phyloP scores from a whole-genome alignment of 2,888 invertebrate genomes.

The Melikaiella ostensackeni region DNA sequence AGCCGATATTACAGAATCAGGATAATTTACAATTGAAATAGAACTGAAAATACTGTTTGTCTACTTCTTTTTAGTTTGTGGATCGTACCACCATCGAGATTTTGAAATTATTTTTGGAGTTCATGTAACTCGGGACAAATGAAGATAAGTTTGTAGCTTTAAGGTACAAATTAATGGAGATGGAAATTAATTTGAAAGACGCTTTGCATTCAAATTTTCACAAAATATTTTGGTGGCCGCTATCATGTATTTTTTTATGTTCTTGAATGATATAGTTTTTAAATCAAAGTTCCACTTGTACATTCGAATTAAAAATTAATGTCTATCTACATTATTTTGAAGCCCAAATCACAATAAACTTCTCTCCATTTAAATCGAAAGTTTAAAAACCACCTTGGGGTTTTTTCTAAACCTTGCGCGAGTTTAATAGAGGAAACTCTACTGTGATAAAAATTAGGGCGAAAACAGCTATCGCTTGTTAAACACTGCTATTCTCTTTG shows the following conservation, averaged over 20 bases:
- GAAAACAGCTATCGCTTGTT: slow-evolving; percentile 51
- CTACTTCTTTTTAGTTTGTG: not conserved
- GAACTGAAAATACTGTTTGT: not conserved
- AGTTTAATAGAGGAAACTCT: slow-evolving; percentile 9
- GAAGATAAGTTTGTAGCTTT: not conserved
- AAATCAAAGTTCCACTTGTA: not conserved
- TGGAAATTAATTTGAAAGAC: not conserved
- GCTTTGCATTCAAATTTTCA: not conserved
- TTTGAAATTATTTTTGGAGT: not conserved
- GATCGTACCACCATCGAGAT: not conserved
- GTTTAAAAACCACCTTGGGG: not conserved
- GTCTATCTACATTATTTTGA: not conserved
- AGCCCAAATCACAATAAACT: not conserved
- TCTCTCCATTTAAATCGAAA: not conserved
- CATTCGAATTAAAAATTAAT: not conserved
- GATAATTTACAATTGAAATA: not conserved
- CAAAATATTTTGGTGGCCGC: too few relatives aligned
- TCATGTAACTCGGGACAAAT: not conserved
- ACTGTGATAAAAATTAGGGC: slow-evolving; percentile 43
- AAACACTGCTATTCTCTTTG: slow-evolving; percentile 63
- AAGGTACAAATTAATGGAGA: not conserved
- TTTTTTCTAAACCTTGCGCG: not conserved
- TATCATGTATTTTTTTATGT: too few relatives aligned
- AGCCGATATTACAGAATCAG: slow-evolving; percentile 9
- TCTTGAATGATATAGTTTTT: too few relatives aligned